phyloP scores from a whole-genome alignment of 2,113 vertebrate species.

The Dinomys branickii region DNA sequence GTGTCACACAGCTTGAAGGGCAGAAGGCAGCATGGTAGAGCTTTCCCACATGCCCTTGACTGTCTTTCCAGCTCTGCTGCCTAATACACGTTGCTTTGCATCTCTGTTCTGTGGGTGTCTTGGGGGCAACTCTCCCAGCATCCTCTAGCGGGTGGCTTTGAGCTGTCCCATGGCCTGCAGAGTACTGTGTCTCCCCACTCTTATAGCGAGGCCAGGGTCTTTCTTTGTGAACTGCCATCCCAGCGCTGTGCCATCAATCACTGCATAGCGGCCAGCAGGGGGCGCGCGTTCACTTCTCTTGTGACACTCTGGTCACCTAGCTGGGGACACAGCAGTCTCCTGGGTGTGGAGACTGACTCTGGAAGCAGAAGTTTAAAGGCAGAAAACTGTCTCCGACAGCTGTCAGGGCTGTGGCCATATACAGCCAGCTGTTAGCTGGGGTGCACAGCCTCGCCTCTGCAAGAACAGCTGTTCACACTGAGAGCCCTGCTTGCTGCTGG shows the following conservation, averaged over 20 bases:
- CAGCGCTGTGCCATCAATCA: fast-evolving
- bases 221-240: not conserved
- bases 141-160: too few species aligned
- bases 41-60: fast-evolving
- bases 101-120: not conserved
- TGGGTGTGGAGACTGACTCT: fast-evolving
- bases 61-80: not conserved
- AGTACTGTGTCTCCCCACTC: too few species aligned
- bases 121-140: not conserved
- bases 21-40: fast-evolving
- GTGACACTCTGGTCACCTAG: not conserved
- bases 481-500: not conserved
- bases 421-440: too few species aligned
- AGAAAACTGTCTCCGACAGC: not conserved
- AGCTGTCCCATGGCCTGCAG: not conserved
- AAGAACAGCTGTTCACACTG: not conserved
- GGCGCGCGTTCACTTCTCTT: not conserved
- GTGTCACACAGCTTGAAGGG: fast-evolving
- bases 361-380: not conserved
- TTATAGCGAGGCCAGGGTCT: fast-evolving
- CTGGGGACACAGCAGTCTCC: not conserved
- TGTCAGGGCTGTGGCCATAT: not conserved
- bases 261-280: constrained; percentile 38
- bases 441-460: not conserved
- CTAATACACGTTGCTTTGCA: not conserved